phyloP scores from a whole-genome alignment of 2,113 vertebrate genomes.

The Rhagologus leucostigma region DNA sequence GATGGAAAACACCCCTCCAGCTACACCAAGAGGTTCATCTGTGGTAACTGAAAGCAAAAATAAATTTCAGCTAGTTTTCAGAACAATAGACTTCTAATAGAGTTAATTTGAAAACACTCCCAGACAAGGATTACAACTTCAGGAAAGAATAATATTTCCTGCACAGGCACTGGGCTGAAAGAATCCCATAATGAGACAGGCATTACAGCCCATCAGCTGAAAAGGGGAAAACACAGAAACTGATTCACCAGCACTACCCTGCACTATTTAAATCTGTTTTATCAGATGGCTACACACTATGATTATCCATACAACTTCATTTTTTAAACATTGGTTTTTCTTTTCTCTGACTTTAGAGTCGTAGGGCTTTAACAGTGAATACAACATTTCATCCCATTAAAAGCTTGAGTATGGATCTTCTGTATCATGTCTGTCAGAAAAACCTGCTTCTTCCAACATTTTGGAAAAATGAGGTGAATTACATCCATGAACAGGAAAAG shows the following conservation, averaged over 20 bases:
- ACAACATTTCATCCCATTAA: neutral
- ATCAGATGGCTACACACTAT: accelerated
- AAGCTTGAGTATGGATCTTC: neutral
- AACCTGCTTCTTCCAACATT: neutral
- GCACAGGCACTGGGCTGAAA: neutral
- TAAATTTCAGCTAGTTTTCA: neutral
- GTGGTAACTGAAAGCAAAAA: neutral
- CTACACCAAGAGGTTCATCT: neutral
- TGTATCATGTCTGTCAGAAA: neutral
- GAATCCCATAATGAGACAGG: neutral
- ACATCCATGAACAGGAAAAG: neutral
- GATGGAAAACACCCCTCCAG: neutral
- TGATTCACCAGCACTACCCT: neutral
- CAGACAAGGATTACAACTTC: neutral
- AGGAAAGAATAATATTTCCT: neutral
- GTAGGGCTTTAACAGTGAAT: neutral
- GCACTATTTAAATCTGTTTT: neutral
- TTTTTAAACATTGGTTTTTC: neutral
- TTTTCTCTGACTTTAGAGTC: neutral
- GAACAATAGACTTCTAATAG: neutral
- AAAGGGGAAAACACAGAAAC: neutral
- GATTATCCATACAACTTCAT: neutral
- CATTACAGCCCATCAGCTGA: neutral
- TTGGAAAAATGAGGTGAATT: neutral
- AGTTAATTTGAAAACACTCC: neutral